Evolutionary conservation across 2,888 invertebrate species (phyloP), one percentile per base, ranked within the genome.

Genomic region (Phanerotoma sp.): DNA sequence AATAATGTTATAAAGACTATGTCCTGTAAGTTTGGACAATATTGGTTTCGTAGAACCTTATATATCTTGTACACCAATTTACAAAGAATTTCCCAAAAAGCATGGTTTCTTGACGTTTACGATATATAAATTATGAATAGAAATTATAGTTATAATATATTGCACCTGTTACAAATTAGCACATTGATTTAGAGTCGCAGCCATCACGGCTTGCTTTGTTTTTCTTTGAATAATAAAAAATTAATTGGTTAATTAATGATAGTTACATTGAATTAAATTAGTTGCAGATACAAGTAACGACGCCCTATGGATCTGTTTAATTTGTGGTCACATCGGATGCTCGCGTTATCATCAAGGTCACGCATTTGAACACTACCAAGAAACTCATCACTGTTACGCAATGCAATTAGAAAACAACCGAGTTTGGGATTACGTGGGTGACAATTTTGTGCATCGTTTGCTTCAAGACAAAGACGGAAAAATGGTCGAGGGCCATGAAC

Each of bases 381-480:
- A 92, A 53, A 96, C 99, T 0, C 93, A 95, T 65, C 99, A 99
- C 78, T 96, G 96, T 15, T 99, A 96, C 72, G 94, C 97, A 5
- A 85, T 99, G 82, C 96, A 99, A 75, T 79, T 98, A 54, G 97
- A 96, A 1, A 95, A 93, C 40, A 95, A 96, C 72, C 83, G 96
- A 47, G 99, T 99, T 0, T 99, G 99, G 99, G 99, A 99, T 75
- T 99, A 99, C 76, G 96, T 96, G 48, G 97, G 97, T 65, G 96
- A 96, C 78, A 95, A 93, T 78, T 96, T 94, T 79, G 96, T 96
- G 7, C 96, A 96, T 79, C 86, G 99, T 11, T 81, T 99, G 33
- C 86, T 99, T 18, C 97, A 97, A 80, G 97, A 94, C 78, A 96
- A 98, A 80, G 98, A 98, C 80, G 98, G 97, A 18, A 98, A 98